Evolutionary conservation across 1,140 invertebrate genomes (phyloP).

Genomic region (Agrilus planipennis): DNA sequence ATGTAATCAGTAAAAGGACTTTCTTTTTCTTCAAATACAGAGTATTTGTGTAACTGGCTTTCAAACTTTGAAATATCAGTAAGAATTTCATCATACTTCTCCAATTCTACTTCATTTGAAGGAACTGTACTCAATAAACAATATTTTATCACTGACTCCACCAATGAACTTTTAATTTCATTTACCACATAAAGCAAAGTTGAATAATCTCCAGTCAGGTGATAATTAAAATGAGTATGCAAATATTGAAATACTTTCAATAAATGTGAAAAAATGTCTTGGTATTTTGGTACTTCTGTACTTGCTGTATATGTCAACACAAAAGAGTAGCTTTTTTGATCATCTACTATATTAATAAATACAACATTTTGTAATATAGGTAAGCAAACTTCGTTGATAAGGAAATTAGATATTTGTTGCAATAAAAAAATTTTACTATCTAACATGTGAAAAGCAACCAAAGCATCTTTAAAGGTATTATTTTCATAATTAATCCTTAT

Average conservation of each 20-base stretch:
- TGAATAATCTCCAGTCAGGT: constrained; percentile 36
- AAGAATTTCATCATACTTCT: constrained; percentile 50
- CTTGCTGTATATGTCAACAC: constrained; percentile 37
- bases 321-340: constrained; percentile 34
- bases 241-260: constrained; percentile 47
- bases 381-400: constrained; percentile 41
- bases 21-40: constrained; percentile 39
- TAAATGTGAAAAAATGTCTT: constrained; percentile 48
- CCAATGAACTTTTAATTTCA: constrained; percentile 48
- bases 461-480: no score
- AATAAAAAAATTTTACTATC: constrained; percentile 8
- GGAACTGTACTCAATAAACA: constrained; percentile 67
- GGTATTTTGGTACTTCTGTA: constrained; percentile 39
- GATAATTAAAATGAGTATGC: constrained; percentile 42
- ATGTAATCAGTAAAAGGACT: constrained; percentile 48
- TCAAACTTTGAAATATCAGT: constrained; percentile 55
- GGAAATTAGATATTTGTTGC: constrained; percentile 36
- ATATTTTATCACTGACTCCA: constrained; percentile 54
- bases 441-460: constrained; percentile 13
- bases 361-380: constrained; percentile 43
- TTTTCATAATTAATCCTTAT: no score
- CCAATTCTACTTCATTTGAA: constrained; percentile 53
- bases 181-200: constrained; percentile 51
- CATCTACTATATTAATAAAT: constrained; percentile 31
- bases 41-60: constrained; percentile 43